phyloP scores from a whole-genome alignment of 1,140 invertebrate species.

The Caenorhabditis inopinata region DNA sequence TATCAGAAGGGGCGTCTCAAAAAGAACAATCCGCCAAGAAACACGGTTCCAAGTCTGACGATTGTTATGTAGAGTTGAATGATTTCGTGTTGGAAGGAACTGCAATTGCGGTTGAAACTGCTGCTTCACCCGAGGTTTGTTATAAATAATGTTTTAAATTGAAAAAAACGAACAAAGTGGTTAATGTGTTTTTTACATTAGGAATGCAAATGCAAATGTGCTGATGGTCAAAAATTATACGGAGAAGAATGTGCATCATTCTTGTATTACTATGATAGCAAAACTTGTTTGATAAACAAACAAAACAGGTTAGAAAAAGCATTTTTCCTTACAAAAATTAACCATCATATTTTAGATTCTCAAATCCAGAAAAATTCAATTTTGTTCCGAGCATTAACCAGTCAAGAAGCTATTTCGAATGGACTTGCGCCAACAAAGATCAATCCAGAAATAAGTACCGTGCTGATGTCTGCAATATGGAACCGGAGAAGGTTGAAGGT shows the following conservation, averaged over 20 bases:
- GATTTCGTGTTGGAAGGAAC: slow-evolving; percentile 62
- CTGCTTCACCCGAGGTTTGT: slow-evolving; percentile 46
- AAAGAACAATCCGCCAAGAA: neutral
- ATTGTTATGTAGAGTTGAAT: slow-evolving; percentile 63
- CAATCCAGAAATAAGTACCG: slow-evolving; percentile 1
- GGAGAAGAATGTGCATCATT: slow-evolving; percentile 58
- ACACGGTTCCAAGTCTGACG: slow-evolving; percentile 43
- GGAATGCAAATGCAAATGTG: slow-evolving; percentile 63
- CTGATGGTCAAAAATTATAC: slow-evolving; percentile 50
- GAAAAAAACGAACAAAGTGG: too few relatives aligned
- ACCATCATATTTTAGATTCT: slow-evolving; percentile 43
- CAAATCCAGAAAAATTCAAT: slow-evolving; percentile 60
- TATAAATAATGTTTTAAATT: too few relatives aligned
- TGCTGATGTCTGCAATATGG: slow-evolving; percentile 3
- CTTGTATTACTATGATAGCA: slow-evolving; percentile 61
- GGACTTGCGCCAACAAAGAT: slow-evolving; percentile 49
- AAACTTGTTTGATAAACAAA: slow-evolving; percentile 61
- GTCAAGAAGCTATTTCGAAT: slow-evolving; percentile 62
- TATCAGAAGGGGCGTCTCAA: neutral
- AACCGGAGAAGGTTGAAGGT: neutral
- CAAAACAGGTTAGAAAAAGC: slow-evolving; percentile 54
- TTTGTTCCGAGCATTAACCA: slow-evolving; percentile 46
- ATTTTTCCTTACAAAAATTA: neutral
- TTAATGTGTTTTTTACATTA: slow-evolving; percentile 36
- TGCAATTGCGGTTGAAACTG: slow-evolving; percentile 60